Evolutionary conservation across 2,888 invertebrate genomes (phyloP).

Genomic region (Eupeodes latifasciatus): DNA sequence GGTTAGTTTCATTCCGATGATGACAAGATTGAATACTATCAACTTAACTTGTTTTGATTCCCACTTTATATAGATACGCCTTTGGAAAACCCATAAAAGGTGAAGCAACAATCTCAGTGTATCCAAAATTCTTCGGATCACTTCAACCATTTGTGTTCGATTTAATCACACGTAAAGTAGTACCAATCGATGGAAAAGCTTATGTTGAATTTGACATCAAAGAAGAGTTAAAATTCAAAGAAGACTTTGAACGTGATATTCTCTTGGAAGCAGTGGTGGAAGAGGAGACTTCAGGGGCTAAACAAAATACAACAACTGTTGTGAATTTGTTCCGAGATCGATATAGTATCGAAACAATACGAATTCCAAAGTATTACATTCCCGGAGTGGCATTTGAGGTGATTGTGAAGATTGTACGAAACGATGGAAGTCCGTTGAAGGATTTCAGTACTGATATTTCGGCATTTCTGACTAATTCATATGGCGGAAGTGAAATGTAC

Average conservation of each 20-base stretch:
- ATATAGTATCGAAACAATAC: conserved; percentile 91
- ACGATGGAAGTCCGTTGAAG: conserved; percentile 88
- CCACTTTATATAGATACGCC: conserved; percentile 79
- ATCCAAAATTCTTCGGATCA: conserved; percentile 88
- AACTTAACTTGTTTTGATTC: not conserved
- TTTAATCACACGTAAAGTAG: conserved; percentile 88
- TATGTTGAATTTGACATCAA: conserved; percentile 91
- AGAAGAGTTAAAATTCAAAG: conserved; percentile 92
- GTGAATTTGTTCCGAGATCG: conserved; percentile 92
- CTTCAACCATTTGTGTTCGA: conserved; percentile 83
- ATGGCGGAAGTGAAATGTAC: conserved; percentile 83
- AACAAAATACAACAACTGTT: conserved; percentile 92
- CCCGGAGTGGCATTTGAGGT: conserved; percentile 91
- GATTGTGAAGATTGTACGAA: conserved; percentile 87
- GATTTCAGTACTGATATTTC: conserved; percentile 86
- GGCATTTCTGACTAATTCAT: conserved; percentile 82
- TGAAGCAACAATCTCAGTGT: conserved; percentile 93
- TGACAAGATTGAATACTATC: not conserved
- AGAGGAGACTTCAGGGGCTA: conserved; percentile 92
- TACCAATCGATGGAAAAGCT: conserved; percentile 87
- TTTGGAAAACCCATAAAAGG: conserved; percentile 94
- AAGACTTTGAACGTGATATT: conserved; percentile 90
- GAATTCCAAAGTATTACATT: conserved; percentile 95
- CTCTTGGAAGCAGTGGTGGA: conserved; percentile 95
- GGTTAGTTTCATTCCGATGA: conserved; percentile 77